Percentiles rank a stretch among this genome's conserved stretches.
Evolutionary conservation across 2,113 vertebrate species (phyloP).

Genomic region (Labeo catla): DNA sequence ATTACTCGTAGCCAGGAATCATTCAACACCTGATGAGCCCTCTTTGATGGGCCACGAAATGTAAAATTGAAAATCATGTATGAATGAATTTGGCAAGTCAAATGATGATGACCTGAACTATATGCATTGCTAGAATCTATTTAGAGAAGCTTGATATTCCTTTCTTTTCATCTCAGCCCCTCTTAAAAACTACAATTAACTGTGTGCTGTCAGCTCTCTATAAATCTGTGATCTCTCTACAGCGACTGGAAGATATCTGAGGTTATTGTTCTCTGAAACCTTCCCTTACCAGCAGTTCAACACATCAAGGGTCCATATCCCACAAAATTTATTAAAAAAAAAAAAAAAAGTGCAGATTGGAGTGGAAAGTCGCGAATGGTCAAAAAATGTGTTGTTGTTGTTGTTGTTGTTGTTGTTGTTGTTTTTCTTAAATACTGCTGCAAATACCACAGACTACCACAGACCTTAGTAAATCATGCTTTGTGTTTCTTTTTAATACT

Average conservation of each 20-base stretch:
- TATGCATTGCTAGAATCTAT: neutral
- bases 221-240: neutral
- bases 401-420: no score
- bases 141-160: neutral
- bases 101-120: neutral
- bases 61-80: neutral
- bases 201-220: neutral
- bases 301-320: neutral
- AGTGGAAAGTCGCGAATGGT: no score
- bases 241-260: neutral
- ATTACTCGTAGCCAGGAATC: neutral
- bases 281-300: neutral
- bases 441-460: no score
- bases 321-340: no score
- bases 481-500: no score
- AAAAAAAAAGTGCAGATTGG: no score
- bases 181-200: neutral
- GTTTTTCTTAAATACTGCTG: no score
- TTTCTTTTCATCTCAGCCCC: neutral
- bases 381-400: no score
- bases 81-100: neutral
- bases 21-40: neutral
- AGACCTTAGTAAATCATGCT: no score
- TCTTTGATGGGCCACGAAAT: neutral
- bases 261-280: neutral